Evolutionary conservation across 2,888 invertebrate species (phyloP), one percentile per base, ranked within the genome.

Genomic region (Lasioglossum malachurum): DNA sequence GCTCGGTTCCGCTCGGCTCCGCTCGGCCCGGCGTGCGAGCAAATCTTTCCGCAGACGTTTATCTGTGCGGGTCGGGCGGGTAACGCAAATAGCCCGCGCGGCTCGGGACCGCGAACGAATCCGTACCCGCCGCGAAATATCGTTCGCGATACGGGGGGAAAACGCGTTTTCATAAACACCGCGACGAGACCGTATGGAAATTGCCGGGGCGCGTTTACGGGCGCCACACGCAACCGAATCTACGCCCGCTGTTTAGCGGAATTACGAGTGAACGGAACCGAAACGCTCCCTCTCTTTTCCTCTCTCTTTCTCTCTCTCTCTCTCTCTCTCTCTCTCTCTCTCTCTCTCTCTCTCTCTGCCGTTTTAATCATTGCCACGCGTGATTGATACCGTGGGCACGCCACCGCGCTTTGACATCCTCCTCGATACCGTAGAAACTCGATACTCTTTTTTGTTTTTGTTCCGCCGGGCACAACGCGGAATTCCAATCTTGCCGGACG

Each of bases 121-220:
- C 53, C 46, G 78, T 27, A 41, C 53, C 27, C 8, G 16, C 53
- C 69, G 75, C 71, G 73, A 71, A 80, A 83, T 83, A 75, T 80
- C 64, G 72, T 31, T 31, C 46, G 80, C n/a, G n/a, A 49, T 41
- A 49, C 46, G 49, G 71, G 14, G 35, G n/a, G 44, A 44, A 57
- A 60, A 41, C 78, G 71, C 71, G 79, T 83, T 83, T 83, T 83
- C 83, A 83, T 83, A 83, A 83, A 79, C 71, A 69, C 69, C 69
- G 75, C 64, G 7, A 31, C 44, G 14, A 35, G 74, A 27, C 35
- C 60, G 60, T 44, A 80, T 80, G 80, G 74, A 80, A 78, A 78
- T 78, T 74, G 64, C 80, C 14, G 64, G 38, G 80, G 12, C 74
- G 71, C 71, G 72, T 78, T 78, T 78, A 72, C 78, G 72, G 71